Base-by-base conservation (phyloP, 2,888 invertebrate species). In the Perithous albicinctus region DNA sequence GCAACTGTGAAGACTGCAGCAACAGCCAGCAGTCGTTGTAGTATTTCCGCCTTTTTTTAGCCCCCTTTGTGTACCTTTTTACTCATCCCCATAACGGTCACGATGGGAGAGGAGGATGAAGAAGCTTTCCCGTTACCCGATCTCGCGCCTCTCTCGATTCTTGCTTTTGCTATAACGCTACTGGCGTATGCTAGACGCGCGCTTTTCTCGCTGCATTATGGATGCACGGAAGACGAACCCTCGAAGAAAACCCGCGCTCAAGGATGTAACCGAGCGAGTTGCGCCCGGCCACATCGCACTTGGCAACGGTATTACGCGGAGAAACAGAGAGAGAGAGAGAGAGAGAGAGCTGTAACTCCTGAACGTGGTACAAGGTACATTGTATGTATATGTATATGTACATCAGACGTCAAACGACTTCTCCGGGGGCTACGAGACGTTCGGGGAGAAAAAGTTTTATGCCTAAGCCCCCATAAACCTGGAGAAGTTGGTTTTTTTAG, bases 161-260 rank as follows among this genome's bases (percentile, higher is more conserved):
- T 26, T 6, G 12, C 35, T 38, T n/a, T 48, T 59, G 32, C 15
- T 32, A 35, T 32, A 5, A 4, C 20, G 7, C 48, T 48, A 48
- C 48, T 48, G 59, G 8, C 80, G 86, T 78, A 72, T 70, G 79
- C 84, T 84, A 85, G 86, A 86, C 88, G 88, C 86, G 80, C 86
- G 85, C 61, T 80, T 80, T 83, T 79, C 80, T 86, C 80, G 80
- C 82, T 87, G 86, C 84, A 89, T 89, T 89, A 89, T 89, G 89
- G 86, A 88, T 89, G 81, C 84, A 83, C 83, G 84, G 20, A 70
- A 82, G 75, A 66, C 66, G 78, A 67, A 46, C 67, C 72, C 64
- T 63, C 75, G 43, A 70, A 59, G 70, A 78, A 78, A 51, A 76
- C 38, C 69, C 76, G 67, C 63, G 41, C 61, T 32, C n/a, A 18